Evolutionary conservation across 1,140 invertebrate species (phyloP).

Genomic region (Euborellia annulipes): DNA sequence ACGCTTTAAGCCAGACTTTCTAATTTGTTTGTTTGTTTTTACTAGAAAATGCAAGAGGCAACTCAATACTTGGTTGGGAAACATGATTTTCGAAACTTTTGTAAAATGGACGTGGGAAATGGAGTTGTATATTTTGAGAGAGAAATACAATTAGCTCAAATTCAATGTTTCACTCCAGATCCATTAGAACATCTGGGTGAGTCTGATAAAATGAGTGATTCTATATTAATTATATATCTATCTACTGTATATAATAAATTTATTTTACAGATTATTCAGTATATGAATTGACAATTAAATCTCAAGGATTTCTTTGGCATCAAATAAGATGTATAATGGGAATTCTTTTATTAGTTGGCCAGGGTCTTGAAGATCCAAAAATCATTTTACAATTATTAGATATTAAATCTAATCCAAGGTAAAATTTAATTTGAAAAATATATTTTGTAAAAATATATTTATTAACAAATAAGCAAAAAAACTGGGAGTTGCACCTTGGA

Average conservation of each 20-base stretch:
- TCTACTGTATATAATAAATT: background rate
- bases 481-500: no score
- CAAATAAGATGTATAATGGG: slow-evolving; percentile 93
- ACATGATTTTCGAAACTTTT: slow-evolving; percentile 94
- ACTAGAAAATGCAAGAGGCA: slow-evolving; percentile 62
- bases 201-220: no score
- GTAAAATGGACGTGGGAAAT: slow-evolving; percentile 95
- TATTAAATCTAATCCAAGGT: slow-evolving; percentile 52
- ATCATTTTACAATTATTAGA: slow-evolving; percentile 69
- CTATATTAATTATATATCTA: no score
- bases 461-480: no score
- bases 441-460: no score
- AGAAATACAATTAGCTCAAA: slow-evolving; percentile 34
- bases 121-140: slow-evolving; percentile 68
- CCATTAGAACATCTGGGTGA: no score
- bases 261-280: slow-evolving; percentile 44
- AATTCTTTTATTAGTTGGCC: slow-evolving; percentile 75
- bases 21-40: no score
- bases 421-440: no score
- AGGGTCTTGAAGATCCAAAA: slow-evolving; percentile 52
- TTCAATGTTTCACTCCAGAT: no score
- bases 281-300: slow-evolving; percentile 67
- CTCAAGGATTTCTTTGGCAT: slow-evolving; percentile 94
- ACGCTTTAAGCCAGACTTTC: no score
- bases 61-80: slow-evolving; percentile 54